Conservation (phyloP, 2,888 invertebrate genomes). For the Drosophila borborema region DNA sequence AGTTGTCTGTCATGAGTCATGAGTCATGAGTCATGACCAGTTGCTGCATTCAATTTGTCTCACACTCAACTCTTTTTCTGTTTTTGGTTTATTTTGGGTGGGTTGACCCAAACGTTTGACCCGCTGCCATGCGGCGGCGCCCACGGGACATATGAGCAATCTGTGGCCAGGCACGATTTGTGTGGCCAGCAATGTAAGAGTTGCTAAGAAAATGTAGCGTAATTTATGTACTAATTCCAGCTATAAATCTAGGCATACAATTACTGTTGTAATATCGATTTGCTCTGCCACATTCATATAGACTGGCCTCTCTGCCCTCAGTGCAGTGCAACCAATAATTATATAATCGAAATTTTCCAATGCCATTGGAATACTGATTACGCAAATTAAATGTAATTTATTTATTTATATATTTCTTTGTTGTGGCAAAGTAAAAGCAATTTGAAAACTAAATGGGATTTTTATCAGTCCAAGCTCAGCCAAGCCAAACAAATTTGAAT, state of each 20-base stretch:
- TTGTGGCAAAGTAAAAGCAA: constrained; percentile 57
- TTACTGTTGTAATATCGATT: constrained; percentile 28
- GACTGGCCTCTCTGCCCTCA: constrained; percentile 33
- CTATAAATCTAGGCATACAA: constrained; percentile 31
- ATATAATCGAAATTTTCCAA: constrained; percentile 47
- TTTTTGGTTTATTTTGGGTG: constrained; percentile 6
- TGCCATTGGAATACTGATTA: constrained; percentile 73
- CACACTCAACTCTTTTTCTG: constrained; percentile 29
- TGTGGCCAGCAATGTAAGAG: constrained; percentile 37
- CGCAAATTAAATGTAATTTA: constrained; percentile 74
- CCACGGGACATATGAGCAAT: constrained; percentile 58
- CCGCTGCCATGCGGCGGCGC: constrained; percentile 33
- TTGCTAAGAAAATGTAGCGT: constrained; percentile 32
- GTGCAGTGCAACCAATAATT: constrained; percentile 33
- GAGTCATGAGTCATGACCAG: constrained; percentile 18
- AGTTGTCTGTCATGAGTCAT: constrained; percentile 2
- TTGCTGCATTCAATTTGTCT: constrained; percentile 55
- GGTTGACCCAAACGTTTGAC: constrained; percentile 62
- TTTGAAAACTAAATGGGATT: constrained; percentile 56
- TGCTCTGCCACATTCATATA: constrained; percentile 19
- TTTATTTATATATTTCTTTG: constrained; percentile 17
- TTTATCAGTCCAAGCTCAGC: constrained; percentile 68
- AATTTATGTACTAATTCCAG: constrained; percentile 40
- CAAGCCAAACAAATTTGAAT: constrained; percentile 68
- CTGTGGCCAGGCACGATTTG: constrained; percentile 61